phyloP scores from a whole-genome alignment of 23 tunicate genomes.

The Halocynthia roretzi region DNA sequence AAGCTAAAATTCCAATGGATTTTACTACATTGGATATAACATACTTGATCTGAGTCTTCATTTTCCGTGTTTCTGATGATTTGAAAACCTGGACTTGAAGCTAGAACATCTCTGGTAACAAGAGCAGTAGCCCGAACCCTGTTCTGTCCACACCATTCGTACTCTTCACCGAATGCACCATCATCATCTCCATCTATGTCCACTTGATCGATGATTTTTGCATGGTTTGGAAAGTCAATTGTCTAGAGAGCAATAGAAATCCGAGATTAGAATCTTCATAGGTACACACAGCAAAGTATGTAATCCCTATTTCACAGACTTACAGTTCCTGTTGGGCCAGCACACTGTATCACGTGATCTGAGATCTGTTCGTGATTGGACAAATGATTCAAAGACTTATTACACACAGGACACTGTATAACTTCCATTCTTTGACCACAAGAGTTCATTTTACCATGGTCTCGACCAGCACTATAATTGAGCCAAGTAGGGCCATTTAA shows the following conservation, averaged over 20 bases:
- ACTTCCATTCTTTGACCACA: constrained; percentile 8
- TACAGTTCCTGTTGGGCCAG: constrained; percentile 6
- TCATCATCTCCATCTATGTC: neutral
- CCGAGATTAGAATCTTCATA: neutral
- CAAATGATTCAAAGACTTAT: constrained; percentile 11
- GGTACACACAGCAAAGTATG: neutral
- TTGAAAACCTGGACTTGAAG: constrained; percentile 14
- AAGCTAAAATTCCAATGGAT: neutral
- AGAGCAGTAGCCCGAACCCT: constrained; percentile 29
- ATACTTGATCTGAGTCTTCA: constrained; percentile 24
- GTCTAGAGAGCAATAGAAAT: neutral
- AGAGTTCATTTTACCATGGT: neutral
- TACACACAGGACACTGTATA: constrained; percentile 10
- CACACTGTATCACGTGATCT: constrained; percentile 14
- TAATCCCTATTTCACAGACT: neutral
- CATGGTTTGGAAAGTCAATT: neutral
- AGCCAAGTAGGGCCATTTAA: neutral
- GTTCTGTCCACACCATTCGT: constrained; percentile 64
- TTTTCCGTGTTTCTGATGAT: neutral
- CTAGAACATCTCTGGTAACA: constrained; percentile 11
- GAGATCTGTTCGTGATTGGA: constrained; percentile 11
- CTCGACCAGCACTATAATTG: neutral
- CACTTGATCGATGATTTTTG: too few relatives aligned
- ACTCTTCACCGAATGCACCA: constrained; percentile 20
- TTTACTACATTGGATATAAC: neutral